These are phyloP conservation scores for Oryzias sinensis DNA, from an alignment of 2,797 vertebrate species.

Conservation along the genomic window DNA sequence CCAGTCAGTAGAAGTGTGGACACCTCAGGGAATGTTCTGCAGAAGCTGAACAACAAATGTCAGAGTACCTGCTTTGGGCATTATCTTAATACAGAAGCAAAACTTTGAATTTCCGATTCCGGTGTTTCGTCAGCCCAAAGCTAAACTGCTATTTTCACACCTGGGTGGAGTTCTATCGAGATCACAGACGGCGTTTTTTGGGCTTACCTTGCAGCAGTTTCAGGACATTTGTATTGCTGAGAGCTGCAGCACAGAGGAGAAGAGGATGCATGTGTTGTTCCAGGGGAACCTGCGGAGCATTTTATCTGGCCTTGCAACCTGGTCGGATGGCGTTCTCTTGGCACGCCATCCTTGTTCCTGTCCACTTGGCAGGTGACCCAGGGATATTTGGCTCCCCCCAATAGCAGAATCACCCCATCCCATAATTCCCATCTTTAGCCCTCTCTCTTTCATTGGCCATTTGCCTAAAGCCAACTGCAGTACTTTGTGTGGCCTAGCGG, in stretches of 20 bases:
- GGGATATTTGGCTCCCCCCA: constrained; percentile 63
- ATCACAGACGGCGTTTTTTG: constrained; percentile 3
- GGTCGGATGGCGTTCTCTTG: constrained; percentile 66
- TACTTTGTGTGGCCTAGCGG: constrained; percentile 63
- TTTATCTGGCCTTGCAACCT: constrained; percentile 70
- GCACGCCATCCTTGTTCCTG: constrained; percentile 51
- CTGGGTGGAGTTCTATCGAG: constrained; percentile 10
- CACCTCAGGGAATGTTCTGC: constrained; percentile 31
- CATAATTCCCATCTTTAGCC: constrained; percentile 55
- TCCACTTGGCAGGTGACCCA: constrained; percentile 62
- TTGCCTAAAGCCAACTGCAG: constrained; percentile 68
- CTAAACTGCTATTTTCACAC: constrained; percentile 21
- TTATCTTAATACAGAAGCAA: constrained; percentile 36
- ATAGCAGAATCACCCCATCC: constrained; percentile 55
- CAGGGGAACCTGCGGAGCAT: constrained; percentile 50
- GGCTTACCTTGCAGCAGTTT: constrained; percentile 4
- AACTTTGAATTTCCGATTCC: constrained; percentile 7
- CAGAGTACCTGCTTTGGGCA: constrained; percentile 34
- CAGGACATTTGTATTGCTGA: neutral
- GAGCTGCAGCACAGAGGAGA: constrained; percentile 7
- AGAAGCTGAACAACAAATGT: constrained; percentile 32
- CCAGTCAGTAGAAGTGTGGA: constrained; percentile 24
- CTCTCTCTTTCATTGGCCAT: constrained; percentile 50
- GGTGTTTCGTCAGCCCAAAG: constrained; percentile 17
- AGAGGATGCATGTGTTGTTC: constrained; percentile 34